phyloP scores from a whole-genome alignment of 2,888 invertebrate species.

The Calephelis perditalis region DNA sequence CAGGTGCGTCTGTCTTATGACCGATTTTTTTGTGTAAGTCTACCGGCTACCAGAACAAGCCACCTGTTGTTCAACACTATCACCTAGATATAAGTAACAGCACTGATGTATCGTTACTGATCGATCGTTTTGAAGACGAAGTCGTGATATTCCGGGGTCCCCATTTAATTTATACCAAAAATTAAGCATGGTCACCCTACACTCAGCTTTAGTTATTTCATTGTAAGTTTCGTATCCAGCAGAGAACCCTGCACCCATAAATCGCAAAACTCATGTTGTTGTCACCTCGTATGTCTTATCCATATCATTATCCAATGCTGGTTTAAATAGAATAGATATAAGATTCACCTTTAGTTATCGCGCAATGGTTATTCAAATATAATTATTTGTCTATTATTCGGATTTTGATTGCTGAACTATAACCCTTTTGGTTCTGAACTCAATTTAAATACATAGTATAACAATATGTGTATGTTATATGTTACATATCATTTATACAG shows the following conservation, averaged over 20 bases:
- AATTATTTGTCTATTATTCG: background rate
- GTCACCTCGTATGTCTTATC: slow-evolving; percentile 31
- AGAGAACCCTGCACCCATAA: slow-evolving; percentile 48
- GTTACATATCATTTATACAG: too few species aligned
- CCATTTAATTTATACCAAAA: background rate
- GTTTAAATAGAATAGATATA: slow-evolving; percentile 16
- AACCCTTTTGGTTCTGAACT: too few species aligned
- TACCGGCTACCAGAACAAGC: too few species aligned
- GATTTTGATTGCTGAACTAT: background rate
- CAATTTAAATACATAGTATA: too few species aligned
- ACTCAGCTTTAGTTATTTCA: slow-evolving; percentile 57
- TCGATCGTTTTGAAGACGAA: too few species aligned
- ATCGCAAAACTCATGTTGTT: slow-evolving; percentile 34
- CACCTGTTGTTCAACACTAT: too few species aligned
- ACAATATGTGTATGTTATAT: too few species aligned
- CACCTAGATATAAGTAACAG: too few species aligned
- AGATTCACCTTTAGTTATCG: slow-evolving; percentile 6
- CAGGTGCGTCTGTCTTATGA: too few species aligned
- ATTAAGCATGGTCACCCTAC: slow-evolving; percentile 36
- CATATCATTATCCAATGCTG: slow-evolving; percentile 11
- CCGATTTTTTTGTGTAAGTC: too few species aligned
- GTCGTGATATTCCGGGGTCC: too few species aligned
- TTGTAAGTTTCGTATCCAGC: slow-evolving; percentile 47
- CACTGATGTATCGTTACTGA: too few species aligned
- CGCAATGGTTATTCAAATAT: background rate